These are phyloP conservation scores for Tragelaphus strepsiceros DNA, from an alignment of 2,113 vertebrate genomes.

Conservation along the genomic window DNA sequence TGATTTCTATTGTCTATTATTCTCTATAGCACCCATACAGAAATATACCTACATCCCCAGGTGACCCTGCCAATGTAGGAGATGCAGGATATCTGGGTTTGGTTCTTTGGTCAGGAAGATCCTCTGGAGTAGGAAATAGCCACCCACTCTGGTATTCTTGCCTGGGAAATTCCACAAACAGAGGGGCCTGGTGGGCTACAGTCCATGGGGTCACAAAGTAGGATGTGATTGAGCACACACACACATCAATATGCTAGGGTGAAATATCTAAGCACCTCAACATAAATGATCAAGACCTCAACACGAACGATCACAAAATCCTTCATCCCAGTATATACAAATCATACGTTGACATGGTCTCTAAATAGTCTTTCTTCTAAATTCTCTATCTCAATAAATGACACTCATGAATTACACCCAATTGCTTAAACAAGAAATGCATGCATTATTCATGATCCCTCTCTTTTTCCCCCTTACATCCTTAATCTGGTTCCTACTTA, in stretches of 20 bases:
- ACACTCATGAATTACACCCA: background rate
- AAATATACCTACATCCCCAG: background rate
- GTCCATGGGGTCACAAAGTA: background rate
- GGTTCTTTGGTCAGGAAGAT: background rate
- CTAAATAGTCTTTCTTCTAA: background rate
- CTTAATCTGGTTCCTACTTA: background rate
- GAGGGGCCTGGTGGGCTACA: background rate
- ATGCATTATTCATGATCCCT: background rate
- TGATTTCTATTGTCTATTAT: background rate
- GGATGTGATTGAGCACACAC: background rate
- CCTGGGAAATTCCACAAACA: background rate
- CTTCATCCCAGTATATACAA: background rate
- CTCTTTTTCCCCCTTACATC: rapidly evolving
- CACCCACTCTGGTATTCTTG: background rate
- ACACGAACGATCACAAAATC: background rate
- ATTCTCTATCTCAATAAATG: background rate
- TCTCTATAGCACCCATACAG: background rate
- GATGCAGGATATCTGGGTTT: background rate
- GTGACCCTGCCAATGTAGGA: background rate
- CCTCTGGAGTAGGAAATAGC: background rate
- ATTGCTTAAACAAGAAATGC: rapidly evolving
- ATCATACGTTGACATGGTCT: background rate
- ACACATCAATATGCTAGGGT: background rate
- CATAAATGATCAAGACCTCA: background rate
- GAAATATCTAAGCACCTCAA: background rate